Conservation (phyloP, 2,113 vertebrate genomes). For the Platichthys stellatus region DNA sequence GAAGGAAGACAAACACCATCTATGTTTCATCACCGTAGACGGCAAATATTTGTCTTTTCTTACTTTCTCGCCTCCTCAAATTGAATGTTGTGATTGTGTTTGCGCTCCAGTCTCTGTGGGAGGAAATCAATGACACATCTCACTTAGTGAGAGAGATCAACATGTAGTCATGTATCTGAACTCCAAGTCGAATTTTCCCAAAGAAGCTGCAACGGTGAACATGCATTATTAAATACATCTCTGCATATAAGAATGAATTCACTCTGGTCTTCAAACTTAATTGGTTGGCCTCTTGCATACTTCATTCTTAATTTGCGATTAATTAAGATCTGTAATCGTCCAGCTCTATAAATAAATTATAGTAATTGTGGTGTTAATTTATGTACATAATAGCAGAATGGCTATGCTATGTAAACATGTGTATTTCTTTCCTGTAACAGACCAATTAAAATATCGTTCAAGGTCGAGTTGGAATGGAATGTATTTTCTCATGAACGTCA, state of each 20-base stretch:
- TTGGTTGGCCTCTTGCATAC: conserved; percentile 31
- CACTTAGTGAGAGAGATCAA: conserved; percentile 1
- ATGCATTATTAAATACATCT: conserved; percentile 37
- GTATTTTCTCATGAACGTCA: not conserved
- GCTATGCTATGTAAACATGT: conserved; percentile 28
- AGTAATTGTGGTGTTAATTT: conserved; percentile 29
- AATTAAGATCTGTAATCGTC: conserved; percentile 16
- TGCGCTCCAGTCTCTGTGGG: conserved; percentile 7
- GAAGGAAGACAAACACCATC: conserved; percentile 34
- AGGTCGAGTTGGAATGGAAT: not conserved
- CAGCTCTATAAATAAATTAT: conserved; percentile 13
- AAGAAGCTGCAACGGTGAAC: conserved; percentile 9
- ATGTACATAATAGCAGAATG: conserved; percentile 28
- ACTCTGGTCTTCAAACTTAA: conserved; percentile 15
- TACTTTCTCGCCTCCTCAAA: conserved; percentile 34
- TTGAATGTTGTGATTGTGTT: conserved; percentile 51
- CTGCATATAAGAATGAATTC: not conserved
- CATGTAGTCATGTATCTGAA: conserved; percentile 1
- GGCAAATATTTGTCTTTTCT: conserved; percentile 51
- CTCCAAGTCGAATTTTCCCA: not conserved
- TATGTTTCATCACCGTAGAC: conserved; percentile 9
- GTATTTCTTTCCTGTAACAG: not conserved
- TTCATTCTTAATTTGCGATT: conserved; percentile 36
- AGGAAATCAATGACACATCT: conserved; percentile 29
- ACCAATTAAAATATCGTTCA: conserved; percentile 19